Percentiles rank a stretch among this genome's conserved stretches.
Conservation (phyloP, 2,113 vertebrate species). For the Spea bombifrons region DNA sequence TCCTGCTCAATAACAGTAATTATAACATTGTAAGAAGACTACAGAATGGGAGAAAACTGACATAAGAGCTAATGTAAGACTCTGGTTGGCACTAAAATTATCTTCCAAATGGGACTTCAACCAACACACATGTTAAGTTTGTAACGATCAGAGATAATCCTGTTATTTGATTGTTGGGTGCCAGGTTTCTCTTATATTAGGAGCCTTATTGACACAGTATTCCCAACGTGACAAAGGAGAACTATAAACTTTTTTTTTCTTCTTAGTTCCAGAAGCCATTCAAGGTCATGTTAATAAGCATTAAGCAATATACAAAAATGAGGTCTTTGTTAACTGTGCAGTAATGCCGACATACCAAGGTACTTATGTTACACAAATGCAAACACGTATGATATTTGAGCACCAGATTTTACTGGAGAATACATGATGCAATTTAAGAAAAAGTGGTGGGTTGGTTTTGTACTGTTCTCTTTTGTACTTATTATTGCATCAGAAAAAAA, state of each 20-base stretch:
- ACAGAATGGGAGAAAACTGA: no score
- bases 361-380: no score
- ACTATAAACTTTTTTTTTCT: neutral
- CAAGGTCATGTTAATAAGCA: constrained; percentile 1
- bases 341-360: no score
- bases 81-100: neutral
- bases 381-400: no score
- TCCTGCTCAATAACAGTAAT: no score
- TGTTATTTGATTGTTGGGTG: constrained; percentile 48
- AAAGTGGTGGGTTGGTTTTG: no score
- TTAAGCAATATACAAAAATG: neutral
- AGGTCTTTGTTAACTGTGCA: neutral
- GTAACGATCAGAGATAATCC: constrained; percentile 51
- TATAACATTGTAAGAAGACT: no score
- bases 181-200: constrained; percentile 51
- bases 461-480: no score
- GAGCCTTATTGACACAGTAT: constrained; percentile 52
- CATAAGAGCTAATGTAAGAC: neutral
- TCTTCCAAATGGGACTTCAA: constrained; percentile 46
- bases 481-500: no score
- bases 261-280: constrained; percentile 4
- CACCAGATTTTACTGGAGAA: no score
- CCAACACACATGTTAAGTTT: constrained; percentile 37
- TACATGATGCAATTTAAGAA: no score
- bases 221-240: neutral